A percentile compares a stretch with the other conserved stretches of the same genome.
phyloP scores from a whole-genome alignment of 2,888 invertebrate genomes.

The Colletes collaris region DNA sequence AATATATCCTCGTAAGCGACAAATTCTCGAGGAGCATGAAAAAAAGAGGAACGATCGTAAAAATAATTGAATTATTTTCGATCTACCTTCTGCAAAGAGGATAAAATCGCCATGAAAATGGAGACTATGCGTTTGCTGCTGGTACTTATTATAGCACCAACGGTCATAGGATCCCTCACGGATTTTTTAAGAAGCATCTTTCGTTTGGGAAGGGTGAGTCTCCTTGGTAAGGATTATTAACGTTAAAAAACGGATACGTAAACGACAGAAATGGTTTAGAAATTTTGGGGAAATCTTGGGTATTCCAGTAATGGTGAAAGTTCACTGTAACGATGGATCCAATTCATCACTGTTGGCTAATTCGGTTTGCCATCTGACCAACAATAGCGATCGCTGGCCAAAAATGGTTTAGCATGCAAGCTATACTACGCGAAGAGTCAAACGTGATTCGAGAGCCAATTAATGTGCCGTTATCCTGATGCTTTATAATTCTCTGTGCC shows the following conservation, averaged over 20 bases:
- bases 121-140: slow-evolving; percentile 30
- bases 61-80: background rate
- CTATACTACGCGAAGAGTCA: slow-evolving; percentile 23
- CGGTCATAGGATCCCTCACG: slow-evolving; percentile 51
- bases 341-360: slow-evolving; percentile 18
- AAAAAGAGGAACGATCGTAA: background rate
- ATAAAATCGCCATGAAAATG: slow-evolving; percentile 43
- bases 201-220: slow-evolving; percentile 69
- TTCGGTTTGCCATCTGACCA: slow-evolving; percentile 23
- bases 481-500: slow-evolving; percentile 12
- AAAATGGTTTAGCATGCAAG: slow-evolving; percentile 45
- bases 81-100: background rate
- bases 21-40: slow-evolving; percentile 11
- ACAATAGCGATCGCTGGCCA: slow-evolving; percentile 22
- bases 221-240: slow-evolving; percentile 21
- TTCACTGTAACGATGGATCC: slow-evolving; percentile 6
- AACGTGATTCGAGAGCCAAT: slow-evolving; percentile 47
- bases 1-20: slow-evolving; percentile 21
- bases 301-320: slow-evolving; percentile 39
- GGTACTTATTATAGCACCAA: slow-evolving; percentile 45
- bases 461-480: slow-evolving; percentile 4
- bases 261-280: background rate
- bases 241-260: background rate
- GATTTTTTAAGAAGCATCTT: slow-evolving; percentile 65
- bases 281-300: background rate